Evolutionary conservation across 2,797 vertebrate genomes (phyloP).

Genomic region (Alosa sapidissima): DNA sequence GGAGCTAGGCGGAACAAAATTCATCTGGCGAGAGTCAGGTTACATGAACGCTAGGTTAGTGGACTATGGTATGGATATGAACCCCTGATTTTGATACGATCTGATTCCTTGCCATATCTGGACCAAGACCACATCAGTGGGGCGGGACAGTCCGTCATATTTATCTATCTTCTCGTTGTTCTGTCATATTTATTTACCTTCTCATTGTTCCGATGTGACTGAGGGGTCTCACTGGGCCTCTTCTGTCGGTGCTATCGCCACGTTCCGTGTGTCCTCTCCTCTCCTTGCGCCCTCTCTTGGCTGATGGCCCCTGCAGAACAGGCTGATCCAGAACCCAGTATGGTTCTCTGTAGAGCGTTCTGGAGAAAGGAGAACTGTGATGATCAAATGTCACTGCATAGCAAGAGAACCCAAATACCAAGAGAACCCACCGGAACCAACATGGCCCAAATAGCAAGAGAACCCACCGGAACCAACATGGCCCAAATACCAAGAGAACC

Average conservation of each 20-base stretch:
- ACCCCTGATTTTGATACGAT: too few species aligned
- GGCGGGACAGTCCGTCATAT: too few species aligned
- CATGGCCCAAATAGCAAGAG: too few species aligned
- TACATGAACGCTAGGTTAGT: too few species aligned
- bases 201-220: slow-evolving; percentile 24
- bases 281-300: slow-evolving; percentile 41
- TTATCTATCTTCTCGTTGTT: too few species aligned
- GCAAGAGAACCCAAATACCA: too few species aligned
- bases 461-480: too few species aligned
- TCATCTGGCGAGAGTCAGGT: too few species aligned
- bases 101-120: too few species aligned
- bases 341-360: slow-evolving; percentile 33
- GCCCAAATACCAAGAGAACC: not conserved
- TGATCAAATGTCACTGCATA: not conserved
- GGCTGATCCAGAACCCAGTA: slow-evolving; percentile 24
- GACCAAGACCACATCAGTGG: too few species aligned
- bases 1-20: too few species aligned
- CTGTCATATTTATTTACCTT: not conserved
- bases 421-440: not conserved
- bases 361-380: not conserved
- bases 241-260: slow-evolving; percentile 31
- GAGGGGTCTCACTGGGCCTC: slow-evolving; percentile 27
- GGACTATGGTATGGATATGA: too few species aligned
- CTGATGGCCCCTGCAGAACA: slow-evolving; percentile 12
- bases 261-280: not conserved